These are phyloP conservation scores for Uropetala carovei DNA, from an alignment of 2,888 invertebrate genomes.

Conservation along the genomic window DNA sequence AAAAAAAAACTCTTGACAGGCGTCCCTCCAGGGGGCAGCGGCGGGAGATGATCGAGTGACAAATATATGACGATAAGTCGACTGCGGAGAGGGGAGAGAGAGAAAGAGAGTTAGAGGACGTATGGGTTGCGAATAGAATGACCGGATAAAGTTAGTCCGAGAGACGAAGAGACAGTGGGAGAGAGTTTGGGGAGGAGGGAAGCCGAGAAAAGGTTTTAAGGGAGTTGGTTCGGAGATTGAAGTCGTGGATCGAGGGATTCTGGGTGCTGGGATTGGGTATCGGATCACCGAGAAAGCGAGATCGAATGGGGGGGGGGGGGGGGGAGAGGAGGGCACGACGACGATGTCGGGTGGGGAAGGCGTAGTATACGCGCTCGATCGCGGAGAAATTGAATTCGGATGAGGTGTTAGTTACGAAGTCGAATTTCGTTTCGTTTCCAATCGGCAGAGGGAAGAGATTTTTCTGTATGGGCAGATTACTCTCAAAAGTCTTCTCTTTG, in stretches of 20 bases:
- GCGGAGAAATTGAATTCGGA: conserved; percentile 55
- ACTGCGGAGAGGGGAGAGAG: neutral
- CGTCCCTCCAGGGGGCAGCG: conserved; percentile 39
- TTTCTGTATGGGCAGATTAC: conserved; percentile 47
- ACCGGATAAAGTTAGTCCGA: conserved; percentile 56
- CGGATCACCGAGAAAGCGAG: conserved; percentile 30
- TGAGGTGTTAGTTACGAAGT: conserved; percentile 62
- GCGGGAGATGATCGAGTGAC: conserved; percentile 51
- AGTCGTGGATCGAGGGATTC: neutral
- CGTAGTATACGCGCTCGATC: neutral
- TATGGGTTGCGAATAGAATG: conserved; percentile 26
- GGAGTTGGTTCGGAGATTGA: conserved; percentile 28
- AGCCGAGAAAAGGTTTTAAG: conserved; percentile 42
- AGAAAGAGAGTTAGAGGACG: neutral
- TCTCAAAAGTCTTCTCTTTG: neutral
- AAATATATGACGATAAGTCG: conserved; percentile 29
- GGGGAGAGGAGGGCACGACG: neutral
- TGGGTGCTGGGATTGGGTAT: conserved; percentile 48
- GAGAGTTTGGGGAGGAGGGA: conserved; percentile 7
- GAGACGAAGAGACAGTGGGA: neutral
- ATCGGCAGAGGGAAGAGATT: conserved; percentile 24
- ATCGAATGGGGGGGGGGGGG: neutral
- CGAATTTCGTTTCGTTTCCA: conserved; percentile 60
- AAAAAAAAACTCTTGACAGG: conserved; percentile 15
- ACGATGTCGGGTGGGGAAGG: conserved; percentile 31